Evolutionary conservation across 2,113 vertebrate species (phyloP), one percentile per base, ranked within the genome.

Genomic region (Thunnus maccoyii): DNA sequence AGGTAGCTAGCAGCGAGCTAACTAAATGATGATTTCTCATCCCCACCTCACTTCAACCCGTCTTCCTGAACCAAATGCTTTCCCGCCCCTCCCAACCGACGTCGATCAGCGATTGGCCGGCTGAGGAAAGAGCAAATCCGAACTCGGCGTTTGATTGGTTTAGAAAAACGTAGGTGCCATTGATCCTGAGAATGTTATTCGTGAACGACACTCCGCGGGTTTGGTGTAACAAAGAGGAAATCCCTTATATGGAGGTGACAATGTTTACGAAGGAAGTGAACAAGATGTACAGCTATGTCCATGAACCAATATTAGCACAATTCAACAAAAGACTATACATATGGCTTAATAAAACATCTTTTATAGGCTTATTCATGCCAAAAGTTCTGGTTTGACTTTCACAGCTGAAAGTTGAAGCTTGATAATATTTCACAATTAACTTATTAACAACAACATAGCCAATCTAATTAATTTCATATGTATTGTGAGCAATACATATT

Each of bases 51-150:
- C 72, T 84, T 77, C 75, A 67, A 80, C 72, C 66, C 36, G 51
- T 91, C 92, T 94, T 94, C 94, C 94, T 90, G 91, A 64, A 91
- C 82, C 15, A 36, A 51, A 70, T 0, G 2, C 9, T 1, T 56
- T 27, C 83, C 90, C 91, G 79, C 92, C 94, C 86, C 18, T 61
- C 14, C 4, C n/a, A 5, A 5, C 16, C 14, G 41, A 76, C 5
- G 0, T 12, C 3, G 9, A 8, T 13, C 8, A 11, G 0, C 32
- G 36, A 94, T 94, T 95, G 93, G 94, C 58, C 60, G 2, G 0
- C 1, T 2, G 12, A 1, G 10, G 20, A 15, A 72, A 12, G 62
- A 4, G 51, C 17, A 46, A 27, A 4, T 7, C 12, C 20, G 30
- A 32, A 17, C 25, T 2, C 12, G 0, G 6, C 5, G 1, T 66